phyloP scores from a whole-genome alignment of 2,888 invertebrate genomes.

The Allacma fusca region DNA sequence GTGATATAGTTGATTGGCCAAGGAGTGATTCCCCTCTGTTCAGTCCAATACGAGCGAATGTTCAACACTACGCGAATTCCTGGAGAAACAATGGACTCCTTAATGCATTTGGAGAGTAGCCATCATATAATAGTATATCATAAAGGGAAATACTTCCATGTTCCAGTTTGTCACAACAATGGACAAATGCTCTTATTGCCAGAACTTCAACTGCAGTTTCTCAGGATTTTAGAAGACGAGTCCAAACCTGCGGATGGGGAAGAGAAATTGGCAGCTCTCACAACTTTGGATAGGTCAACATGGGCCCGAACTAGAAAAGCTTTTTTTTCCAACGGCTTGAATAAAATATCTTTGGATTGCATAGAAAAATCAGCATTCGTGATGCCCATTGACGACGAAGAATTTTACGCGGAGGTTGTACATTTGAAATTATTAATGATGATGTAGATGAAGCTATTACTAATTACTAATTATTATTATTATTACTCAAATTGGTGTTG shows the following conservation, averaged over 20 bases:
- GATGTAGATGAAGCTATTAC: too few relatives aligned
- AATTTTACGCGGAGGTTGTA: slow-evolving; percentile 25
- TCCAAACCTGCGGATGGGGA: not conserved
- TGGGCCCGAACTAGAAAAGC: not conserved
- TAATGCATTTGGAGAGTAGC: slow-evolving; percentile 83
- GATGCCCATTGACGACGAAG: slow-evolving; percentile 26
- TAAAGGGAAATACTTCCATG: slow-evolving; percentile 18
- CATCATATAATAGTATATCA: slow-evolving; percentile 64
- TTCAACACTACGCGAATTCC: slow-evolving; percentile 97
- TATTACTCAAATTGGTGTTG: too few relatives aligned
- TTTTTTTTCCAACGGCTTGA: slow-evolving; percentile 14
- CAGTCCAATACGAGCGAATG: slow-evolving; percentile 96
- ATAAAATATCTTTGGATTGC: slow-evolving; percentile 2
- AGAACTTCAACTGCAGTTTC: not conserved
- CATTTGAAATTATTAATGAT: not conserved
- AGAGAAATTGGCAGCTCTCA: slow-evolving; percentile 1
- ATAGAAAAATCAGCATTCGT: slow-evolving; percentile 30
- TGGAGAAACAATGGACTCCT: slow-evolving; percentile 89
- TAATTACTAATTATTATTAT: too few relatives aligned
- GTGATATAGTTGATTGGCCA: slow-evolving; percentile 91
- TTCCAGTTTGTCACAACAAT: not conserved
- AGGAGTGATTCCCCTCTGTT: slow-evolving; percentile 92
- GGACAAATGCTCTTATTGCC: not conserved
- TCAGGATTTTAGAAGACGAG: not conserved
- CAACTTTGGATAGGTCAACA: not conserved